Evolutionary conservation across 2,797 vertebrate genomes (phyloP).

Genomic region (Falco peregrinus): DNA sequence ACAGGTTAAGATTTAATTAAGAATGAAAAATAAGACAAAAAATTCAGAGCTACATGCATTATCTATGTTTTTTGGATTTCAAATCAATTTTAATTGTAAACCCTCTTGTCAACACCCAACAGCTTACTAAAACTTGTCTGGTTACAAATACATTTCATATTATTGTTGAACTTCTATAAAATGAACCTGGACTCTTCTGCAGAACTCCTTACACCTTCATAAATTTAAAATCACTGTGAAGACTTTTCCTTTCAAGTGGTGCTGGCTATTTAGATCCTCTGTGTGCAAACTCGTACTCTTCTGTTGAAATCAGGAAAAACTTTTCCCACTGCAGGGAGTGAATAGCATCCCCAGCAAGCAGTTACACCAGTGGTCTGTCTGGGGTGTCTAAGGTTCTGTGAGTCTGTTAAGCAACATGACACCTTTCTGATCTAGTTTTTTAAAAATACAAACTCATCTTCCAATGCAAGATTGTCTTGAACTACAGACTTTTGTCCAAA

Average conservation of each 20-base stretch:
- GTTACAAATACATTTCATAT: not conserved
- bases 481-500: not conserved
- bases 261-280: not conserved
- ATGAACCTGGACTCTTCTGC: not conserved
- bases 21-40: not conserved
- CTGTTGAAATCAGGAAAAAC: not conserved
- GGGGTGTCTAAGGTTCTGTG: not conserved
- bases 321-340: not conserved
- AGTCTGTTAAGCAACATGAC: not conserved
- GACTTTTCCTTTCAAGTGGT: not conserved
- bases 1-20: not conserved
- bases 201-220: not conserved
- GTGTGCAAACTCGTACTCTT: not conserved
- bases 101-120: not conserved
- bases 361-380: not conserved
- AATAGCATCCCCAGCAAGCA: not conserved
- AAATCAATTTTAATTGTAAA: not conserved
- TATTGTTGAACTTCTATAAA: not conserved
- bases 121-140: not conserved
- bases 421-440: not conserved
- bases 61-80: not conserved
- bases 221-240: not conserved
- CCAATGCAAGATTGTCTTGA: not conserved
- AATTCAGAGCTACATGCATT: too few relatives aligned
- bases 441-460: not conserved